A percentile compares a stretch with the other conserved stretches of the same genome.
Conservation (phyloP, 2,113 vertebrate species). For the Elephantulus edwardii region DNA sequence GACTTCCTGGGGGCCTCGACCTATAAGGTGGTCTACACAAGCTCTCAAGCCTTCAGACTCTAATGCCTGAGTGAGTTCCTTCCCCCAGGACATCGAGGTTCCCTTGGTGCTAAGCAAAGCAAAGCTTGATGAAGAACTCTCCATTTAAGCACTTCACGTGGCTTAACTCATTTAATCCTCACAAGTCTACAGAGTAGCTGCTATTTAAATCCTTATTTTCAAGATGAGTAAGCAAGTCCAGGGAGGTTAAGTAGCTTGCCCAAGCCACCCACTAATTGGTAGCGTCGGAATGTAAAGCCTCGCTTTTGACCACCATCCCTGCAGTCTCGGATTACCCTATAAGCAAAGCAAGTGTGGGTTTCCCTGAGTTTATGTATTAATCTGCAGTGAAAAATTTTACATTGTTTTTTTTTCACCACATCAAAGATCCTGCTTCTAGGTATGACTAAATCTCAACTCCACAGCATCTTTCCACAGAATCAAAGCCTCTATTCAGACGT, state of each 20-base stretch:
- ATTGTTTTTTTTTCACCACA: neutral
- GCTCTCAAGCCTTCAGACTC: neutral
- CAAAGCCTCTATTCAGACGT: neutral
- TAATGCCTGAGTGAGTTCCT: neutral
- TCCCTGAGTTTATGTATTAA: neutral
- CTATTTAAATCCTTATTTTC: constrained; percentile 65
- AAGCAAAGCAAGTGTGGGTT: neutral
- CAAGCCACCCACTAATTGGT: constrained; percentile 19
- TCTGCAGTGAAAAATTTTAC: neutral
- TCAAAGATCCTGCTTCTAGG: neutral
- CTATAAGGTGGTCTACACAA: neutral
- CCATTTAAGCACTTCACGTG: constrained; percentile 17
- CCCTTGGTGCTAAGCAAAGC: constrained; percentile 44
- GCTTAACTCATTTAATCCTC: constrained; percentile 66
- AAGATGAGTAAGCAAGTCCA: constrained; percentile 53
- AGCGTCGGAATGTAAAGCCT: constrained; percentile 29
- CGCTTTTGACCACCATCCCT: neutral
- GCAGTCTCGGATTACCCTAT: neutral
- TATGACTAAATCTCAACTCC: neutral
- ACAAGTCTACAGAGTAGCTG: constrained; percentile 1
- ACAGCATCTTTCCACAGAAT: neutral
- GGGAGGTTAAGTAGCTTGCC: constrained; percentile 30
- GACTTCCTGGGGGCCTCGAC: neutral
- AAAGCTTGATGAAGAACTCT: constrained; percentile 58
- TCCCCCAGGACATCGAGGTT: neutral